Evolutionary conservation across 2,888 invertebrate species (phyloP).

Genomic region (Phyllotreta striolata): DNA sequence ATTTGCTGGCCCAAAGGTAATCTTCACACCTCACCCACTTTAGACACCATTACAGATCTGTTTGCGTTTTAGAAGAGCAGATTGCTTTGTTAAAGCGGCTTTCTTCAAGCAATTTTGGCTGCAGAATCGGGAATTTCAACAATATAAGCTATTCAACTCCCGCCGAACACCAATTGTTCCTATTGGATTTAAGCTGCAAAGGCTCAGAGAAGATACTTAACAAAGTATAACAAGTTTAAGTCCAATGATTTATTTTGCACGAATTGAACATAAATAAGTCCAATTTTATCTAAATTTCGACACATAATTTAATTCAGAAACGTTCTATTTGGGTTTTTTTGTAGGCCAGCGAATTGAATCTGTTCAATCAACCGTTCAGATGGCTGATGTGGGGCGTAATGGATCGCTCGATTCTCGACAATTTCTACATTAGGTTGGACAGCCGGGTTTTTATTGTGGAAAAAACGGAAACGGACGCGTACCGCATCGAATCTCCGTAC

Average conservation of each 20-base stretch:
- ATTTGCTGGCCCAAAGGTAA: constrained; percentile 50
- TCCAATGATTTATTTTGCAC: background rate
- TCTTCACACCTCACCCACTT: no score
- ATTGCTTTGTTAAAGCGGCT: constrained; percentile 32
- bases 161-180: constrained; percentile 44
- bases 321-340: constrained; percentile 19
- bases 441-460: constrained; percentile 47
- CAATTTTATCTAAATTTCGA: no score
- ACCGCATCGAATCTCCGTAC: constrained; percentile 45
- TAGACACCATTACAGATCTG: background rate
- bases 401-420: constrained; percentile 24
- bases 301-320: no score
- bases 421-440: constrained; percentile 46
- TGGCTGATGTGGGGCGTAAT: constrained; percentile 47
- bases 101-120: constrained; percentile 26
- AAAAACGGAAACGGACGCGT: constrained; percentile 24
- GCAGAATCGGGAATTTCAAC: constrained; percentile 11
- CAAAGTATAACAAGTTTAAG: constrained; percentile 30
- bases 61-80: constrained; percentile 25
- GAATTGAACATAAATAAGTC: no score
- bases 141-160: constrained; percentile 18
- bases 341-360: constrained; percentile 44
- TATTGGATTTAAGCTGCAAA: constrained; percentile 44
- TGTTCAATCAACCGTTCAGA: constrained; percentile 47
- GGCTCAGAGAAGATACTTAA: constrained; percentile 36